Base-by-base conservation (phyloP, 2,888 invertebrate genomes). In the Escarpia spicata region DNA sequence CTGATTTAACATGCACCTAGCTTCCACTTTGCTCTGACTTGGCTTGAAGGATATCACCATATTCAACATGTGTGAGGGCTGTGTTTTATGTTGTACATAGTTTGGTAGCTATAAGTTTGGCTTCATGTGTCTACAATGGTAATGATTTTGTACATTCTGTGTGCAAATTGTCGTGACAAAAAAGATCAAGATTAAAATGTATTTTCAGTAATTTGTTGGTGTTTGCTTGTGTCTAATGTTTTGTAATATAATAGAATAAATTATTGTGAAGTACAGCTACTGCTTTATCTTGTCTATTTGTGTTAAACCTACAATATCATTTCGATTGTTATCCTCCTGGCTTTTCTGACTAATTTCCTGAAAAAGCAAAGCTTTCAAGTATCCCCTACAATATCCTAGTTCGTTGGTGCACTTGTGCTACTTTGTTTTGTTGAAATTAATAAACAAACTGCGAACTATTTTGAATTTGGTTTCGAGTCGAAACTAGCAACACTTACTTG, bases 121-220 rank as follows among this genome's bases (percentile, higher is more conserved):
- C n/a, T 75, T 75, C 19, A 75, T 4, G 75, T 26, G 26, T 6
- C 19, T 26, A 75, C 19, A 26, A 75, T 75, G 75, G 75, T 75
- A 75, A 26, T 75, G 75, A 75, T 75, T 75, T 75, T 60, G n/a
- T 75, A 75, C 75, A 26, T 75, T 75, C n/a, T 75, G 75, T 60
- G 60, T 75, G n/a, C 3, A 75, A 75, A n/a, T 26, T 75, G 75
- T 75, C 26, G 75, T 60, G 75, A 75, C 0, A 75, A 75, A 37
- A 75, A 75, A 75, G 75, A 75, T 75, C 26, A n/a, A 75, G 75
- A 75, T 75, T 75, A 75, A 75, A 75, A 75, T 75, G 75, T 75
- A 9, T 52, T 6, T 75, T 75, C 75, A 75, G 75, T 75, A 75
- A 75, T 75, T 75, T 75, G 75, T 75, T 75, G 75, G 75, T 75